Conservation (phyloP, 2,113 vertebrate genomes). For the Aphelocoma coerulescens region DNA sequence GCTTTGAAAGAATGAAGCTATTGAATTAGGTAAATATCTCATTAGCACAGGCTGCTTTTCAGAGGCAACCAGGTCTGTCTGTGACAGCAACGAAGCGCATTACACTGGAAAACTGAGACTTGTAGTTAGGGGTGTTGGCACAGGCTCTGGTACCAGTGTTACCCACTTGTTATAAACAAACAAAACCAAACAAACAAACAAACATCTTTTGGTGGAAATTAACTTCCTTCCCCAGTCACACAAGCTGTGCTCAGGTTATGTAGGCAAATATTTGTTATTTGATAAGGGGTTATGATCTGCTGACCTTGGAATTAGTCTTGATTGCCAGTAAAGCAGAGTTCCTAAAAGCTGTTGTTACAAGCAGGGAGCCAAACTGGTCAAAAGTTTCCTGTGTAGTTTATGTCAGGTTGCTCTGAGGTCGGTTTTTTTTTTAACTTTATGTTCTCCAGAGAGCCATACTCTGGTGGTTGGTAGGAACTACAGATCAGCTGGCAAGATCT, state of each 20-base stretch:
- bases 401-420: background rate
- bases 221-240: conserved; percentile 9
- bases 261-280: conserved; percentile 41
- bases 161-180: background rate
- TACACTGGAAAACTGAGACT: background rate
- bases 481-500: background rate
- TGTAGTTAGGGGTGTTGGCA: rapidly evolving
- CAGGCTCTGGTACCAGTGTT: background rate
- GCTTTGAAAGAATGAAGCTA: background rate
- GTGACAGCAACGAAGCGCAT: background rate
- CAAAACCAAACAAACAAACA: background rate
- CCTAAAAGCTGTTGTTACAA: conserved; percentile 25
- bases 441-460: background rate
- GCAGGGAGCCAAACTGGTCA: conserved; percentile 11
- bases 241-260: background rate
- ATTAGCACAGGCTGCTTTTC: background rate
- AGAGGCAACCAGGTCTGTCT: background rate
- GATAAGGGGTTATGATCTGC: conserved; percentile 47
- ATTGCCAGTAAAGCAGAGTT: background rate
- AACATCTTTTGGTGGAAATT: background rate
- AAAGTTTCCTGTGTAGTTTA: conserved; percentile 11
- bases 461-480: background rate
- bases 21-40: background rate
- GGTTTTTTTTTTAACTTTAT: background rate
- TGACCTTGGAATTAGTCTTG: conserved; percentile 37